Evolutionary conservation across 2,888 invertebrate genomes (phyloP), one percentile per base, ranked within the genome.

Genomic region (Drosophila birchii): DNA sequence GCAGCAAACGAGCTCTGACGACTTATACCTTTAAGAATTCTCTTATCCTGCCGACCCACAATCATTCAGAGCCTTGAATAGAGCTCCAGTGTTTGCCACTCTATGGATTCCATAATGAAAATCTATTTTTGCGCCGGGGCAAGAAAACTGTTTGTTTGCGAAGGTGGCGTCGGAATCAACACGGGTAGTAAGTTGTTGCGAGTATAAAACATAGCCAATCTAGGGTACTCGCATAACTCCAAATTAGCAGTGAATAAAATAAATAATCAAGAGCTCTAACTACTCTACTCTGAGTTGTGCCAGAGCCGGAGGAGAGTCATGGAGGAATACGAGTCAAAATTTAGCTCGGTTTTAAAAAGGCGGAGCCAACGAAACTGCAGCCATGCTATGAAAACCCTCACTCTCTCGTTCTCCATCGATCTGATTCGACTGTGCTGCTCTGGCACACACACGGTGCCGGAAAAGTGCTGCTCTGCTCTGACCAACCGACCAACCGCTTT

Each of bases 291-390:
- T 11, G 44, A 23, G 23, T 23, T 36, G 29, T 18, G 36, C 12
- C 43, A 41, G 18, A 64, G 38, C 9, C 41, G 26, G 11, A 8
- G 2, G 5, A 2, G 2, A 2, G 23, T 1, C 64, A 20, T 20
- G 9, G 34, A 29, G 34, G 18, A 41, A 26, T 58, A 44, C 41
- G 16, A 43, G 26, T 38, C 36, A 12, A 49, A 34, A 43, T 32
- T 49, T 45, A 43, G 34, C 39, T 57, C 43, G 41, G 78, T 60
- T 59, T 62, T 39, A 69, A 49, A 43, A 58, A 73, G 86, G 86
- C 88, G 86, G 89, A 69, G 89, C 84, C 72, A 75, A 64, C n/a
- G 14, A 77, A 89, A 85, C 68, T 85, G 88, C 88, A 90, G 90
- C 90, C 90, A 90, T 90, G 78, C 82, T 78, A 71, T 64, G 75